Evolutionary conservation across 2,113 vertebrate genomes (phyloP).

Genomic region (Ellobius talpinus): DNA sequence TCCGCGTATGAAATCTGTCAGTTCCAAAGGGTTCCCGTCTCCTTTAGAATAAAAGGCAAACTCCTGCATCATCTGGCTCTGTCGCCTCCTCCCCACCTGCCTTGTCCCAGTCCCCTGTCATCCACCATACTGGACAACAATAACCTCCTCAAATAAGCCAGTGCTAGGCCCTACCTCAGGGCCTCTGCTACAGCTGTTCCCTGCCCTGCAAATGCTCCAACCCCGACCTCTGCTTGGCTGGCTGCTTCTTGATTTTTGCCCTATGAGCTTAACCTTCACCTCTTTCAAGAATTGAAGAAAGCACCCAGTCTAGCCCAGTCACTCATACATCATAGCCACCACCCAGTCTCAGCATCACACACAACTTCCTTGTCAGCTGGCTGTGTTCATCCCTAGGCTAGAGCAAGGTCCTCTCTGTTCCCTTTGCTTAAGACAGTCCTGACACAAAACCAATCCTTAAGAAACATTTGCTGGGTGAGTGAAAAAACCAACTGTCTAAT

Average conservation of each 20-base stretch:
- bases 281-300: constrained; percentile 47
- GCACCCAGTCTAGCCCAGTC: background rate
- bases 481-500: background rate
- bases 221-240: constrained; percentile 31
- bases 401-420: background rate
- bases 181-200: constrained; percentile 58
- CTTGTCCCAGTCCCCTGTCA: constrained; percentile 26
- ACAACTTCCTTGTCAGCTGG: background rate
- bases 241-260: constrained; percentile 42
- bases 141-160: constrained; percentile 64
- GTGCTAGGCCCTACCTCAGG: background rate
- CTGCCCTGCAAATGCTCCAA: constrained; percentile 42
- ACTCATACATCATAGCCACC: background rate
- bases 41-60: constrained; percentile 61
- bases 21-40: constrained; percentile 15
- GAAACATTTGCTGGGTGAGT: background rate
- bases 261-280: constrained; percentile 21
- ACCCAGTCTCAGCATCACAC: background rate
- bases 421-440: background rate
- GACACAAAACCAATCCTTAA: background rate
- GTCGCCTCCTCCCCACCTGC: background rate
- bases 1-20: background rate
- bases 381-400: background rate
- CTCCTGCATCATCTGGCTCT: constrained; percentile 44
- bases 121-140: background rate